Evolutionary conservation across 2,113 vertebrate genomes (phyloP), one percentile per base, ranked within the genome.

Genomic region (Microtus richardsoni): DNA sequence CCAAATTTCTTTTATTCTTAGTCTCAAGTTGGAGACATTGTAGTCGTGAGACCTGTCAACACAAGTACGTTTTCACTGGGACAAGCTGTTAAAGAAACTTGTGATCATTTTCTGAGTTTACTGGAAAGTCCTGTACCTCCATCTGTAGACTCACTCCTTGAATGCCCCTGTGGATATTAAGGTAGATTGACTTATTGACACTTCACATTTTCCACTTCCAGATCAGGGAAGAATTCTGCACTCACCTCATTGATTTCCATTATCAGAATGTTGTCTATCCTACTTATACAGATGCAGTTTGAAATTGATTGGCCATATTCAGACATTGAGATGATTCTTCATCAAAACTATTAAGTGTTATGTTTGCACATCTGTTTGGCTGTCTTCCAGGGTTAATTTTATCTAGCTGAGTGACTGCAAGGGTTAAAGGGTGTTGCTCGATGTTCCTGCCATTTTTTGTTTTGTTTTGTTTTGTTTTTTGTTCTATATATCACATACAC

Each of bases 401-500:
- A 28, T 2, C 74, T 47, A 28, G 41, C 41, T 16, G 24, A 28
- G 24, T 30, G 0, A 28, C 58, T 44, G 58, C n/a, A 62, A 41
- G 7, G 1, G 14, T 84, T 24, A 28, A 2, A 7, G 7, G 13
- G 36, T 16, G 7, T 41, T 84, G 7, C n/a, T 64, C 41, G 12
- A 14, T 30, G 14, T 84, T 14, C 2, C 7, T 44, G 58, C n/a
- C 5, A 16, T 1, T 3, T 2, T 3, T 54, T 54, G 16, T 2
- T 3, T 39, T 39, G 52, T 54, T 54, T 16, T 52, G 49, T 4
- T 14, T 39, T 41, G 14, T 39, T 62, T 4, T 14, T 39, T 41
- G 14, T 41, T 62, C 26, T 84, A 19, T 64, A 84, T 41, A 4
- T 24, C 41, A 28, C 58, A 44, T 41, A n/a, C 0, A 39, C 39